Percentiles rank a stretch among this genome's conserved stretches.
These are phyloP conservation scores for Agelaius tricolor DNA, from an alignment of 2,113 vertebrate species.

Conservation along the genomic window DNA sequence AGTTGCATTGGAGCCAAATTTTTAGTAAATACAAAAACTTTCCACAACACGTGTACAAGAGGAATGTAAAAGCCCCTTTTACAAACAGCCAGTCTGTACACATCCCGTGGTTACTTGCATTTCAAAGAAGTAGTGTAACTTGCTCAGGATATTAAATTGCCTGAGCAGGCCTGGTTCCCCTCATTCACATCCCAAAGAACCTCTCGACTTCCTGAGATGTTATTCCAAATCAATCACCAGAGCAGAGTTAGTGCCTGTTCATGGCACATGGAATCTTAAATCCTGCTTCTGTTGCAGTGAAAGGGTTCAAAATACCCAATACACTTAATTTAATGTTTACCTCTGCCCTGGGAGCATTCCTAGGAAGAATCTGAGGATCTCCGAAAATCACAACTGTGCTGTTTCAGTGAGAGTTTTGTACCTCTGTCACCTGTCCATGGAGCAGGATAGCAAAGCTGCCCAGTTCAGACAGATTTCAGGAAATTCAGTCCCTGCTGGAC, in stretches of 20 bases:
- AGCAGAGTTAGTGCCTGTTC: background rate
- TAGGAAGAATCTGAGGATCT: background rate
- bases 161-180: background rate
- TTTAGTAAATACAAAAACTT: background rate
- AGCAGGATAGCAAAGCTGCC: background rate
- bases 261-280: background rate
- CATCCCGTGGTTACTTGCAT: background rate
- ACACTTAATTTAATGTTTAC: background rate
- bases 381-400: accelerated
- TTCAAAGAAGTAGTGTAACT: background rate
- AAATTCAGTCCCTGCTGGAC: background rate
- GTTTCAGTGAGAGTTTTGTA: background rate
- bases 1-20: background rate
- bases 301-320: background rate
- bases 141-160: background rate
- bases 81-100: background rate
- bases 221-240: background rate
- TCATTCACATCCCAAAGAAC: background rate
- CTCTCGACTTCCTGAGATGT: background rate
- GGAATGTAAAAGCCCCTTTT: background rate
- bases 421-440: background rate
- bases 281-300: background rate
- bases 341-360: background rate
- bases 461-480: background rate
- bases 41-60: background rate